Base-by-base conservation (phyloP, 30 jellyfish, hydroid and myxozoan genomes). In the Catostylus mosaicus region DNA sequence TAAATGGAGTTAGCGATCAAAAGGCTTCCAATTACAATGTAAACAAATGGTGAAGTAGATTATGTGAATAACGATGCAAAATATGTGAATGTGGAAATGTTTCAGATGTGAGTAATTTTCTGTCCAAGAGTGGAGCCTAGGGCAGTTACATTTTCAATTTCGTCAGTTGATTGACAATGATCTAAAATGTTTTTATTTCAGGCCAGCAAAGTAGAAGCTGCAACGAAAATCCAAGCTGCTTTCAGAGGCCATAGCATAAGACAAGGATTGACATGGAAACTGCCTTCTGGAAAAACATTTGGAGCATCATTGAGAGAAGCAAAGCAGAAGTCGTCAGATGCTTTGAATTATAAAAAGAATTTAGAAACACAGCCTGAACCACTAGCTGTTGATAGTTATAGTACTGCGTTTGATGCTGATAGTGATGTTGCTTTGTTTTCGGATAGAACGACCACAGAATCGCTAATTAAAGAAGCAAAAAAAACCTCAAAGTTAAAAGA, bases 201-300 rank as follows among this genome's bases (percentile, higher is more conserved):
- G 98, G 26, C 36, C 31, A 84, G 80, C 23, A 81, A 66, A 78
- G 98, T 86, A 37, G 79, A 70, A 37, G 98, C 98, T 24, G 98
- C 98, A 4, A 75, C 87, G 23, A 85, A 56, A 65, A 92, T 92
- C 59, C 98, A 92, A 56, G 98, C 98, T 3, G 87, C 75, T 3
- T 92, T 68, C 81, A 54, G 98, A 24, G 98, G 98, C 37, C 89
- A 86, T 62, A 52, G 86, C 33, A 93, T 87, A 40, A 80, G 98
- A 24, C 89, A 86, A 54, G 87, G 93, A 2, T 82, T 74, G 6
- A 56, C 74, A 1, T 83, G 97, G 97, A 48, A 70, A n/a, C 93
- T 82, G 32, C 97, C 97, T 6, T 86, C 98, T 0, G 96, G 97
- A 9, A 66, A 82, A 40, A 32, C 96, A 1, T 36, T 91, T 50